A percentile compares a stretch with the other conserved stretches of the same genome.
These are phyloP conservation scores for Drosophila obscura DNA, from an alignment of 1,140 invertebrate genomes.

Conservation along the genomic window DNA sequence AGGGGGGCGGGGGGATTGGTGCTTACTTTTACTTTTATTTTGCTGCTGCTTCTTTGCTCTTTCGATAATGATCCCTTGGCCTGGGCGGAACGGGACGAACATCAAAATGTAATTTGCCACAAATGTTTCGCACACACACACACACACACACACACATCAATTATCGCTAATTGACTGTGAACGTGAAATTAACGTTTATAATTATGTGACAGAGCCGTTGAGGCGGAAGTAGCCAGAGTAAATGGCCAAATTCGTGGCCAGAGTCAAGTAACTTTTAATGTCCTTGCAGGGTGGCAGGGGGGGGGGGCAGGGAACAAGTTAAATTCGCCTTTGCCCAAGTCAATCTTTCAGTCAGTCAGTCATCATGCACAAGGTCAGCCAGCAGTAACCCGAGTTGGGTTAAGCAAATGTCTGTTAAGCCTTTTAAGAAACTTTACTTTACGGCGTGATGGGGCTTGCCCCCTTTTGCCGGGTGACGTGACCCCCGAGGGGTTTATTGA, in stretches of 20 bases:
- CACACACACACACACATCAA: slow-evolving; percentile 62
- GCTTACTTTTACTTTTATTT: slow-evolving; percentile 17
- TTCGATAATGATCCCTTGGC: slow-evolving; percentile 42
- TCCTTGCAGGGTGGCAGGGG: slow-evolving; percentile 8
- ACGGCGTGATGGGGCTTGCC: too few relatives aligned
- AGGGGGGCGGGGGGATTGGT: too few relatives aligned
- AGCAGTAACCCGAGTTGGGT: slow-evolving; percentile 3
- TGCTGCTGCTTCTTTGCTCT: slow-evolving; percentile 9
- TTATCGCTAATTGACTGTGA: slow-evolving; percentile 82
- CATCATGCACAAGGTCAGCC: too few relatives aligned
- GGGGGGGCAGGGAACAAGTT: neutral
- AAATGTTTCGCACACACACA: slow-evolving; percentile 77
- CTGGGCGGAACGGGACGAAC: slow-evolving; percentile 33
- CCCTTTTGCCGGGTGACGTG: neutral
- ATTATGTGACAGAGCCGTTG: slow-evolving; percentile 72
- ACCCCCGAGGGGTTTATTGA: slow-evolving; percentile 53
- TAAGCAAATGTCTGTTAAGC: slow-evolving; percentile 19
- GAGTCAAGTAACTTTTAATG: slow-evolving; percentile 45
- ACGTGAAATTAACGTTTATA: slow-evolving; percentile 82
- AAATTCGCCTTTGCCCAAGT: neutral
- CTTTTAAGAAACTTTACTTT: slow-evolving; percentile 21
- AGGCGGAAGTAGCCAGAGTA: slow-evolving; percentile 48
- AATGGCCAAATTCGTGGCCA: slow-evolving; percentile 9
- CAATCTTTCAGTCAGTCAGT: too few relatives aligned
- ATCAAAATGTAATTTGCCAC: slow-evolving; percentile 83